Conservation (phyloP, 2,113 vertebrate genomes). For the Zosterops hypoxanthus region DNA sequence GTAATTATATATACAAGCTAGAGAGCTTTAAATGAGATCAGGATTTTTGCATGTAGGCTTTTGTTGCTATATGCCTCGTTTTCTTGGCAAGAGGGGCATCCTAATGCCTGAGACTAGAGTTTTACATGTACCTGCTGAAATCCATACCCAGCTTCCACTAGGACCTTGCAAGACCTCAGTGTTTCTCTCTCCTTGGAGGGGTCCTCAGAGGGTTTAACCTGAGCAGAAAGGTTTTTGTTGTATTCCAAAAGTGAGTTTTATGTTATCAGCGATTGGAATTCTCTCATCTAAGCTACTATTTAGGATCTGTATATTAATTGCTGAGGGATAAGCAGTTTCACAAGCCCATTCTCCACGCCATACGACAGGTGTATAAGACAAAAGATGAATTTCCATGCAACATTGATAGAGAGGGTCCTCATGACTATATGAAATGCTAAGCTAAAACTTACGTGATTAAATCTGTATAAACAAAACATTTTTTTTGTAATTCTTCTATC, state of each 20-base stretch:
- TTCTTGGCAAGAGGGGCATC: background rate
- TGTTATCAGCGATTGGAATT: background rate
- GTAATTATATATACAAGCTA: background rate
- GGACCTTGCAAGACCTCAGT: background rate
- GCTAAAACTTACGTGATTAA: background rate
- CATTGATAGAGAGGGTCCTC: background rate
- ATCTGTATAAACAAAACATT: background rate
- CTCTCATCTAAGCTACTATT: background rate
- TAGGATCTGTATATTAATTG: background rate
- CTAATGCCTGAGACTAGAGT: background rate
- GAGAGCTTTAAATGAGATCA: background rate
- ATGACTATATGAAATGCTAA: rapidly evolving
- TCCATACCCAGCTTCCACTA: background rate
- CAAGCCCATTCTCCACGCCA: background rate
- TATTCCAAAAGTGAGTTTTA: background rate
- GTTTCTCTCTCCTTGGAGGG: background rate
- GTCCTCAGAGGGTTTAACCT: background rate
- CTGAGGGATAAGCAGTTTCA: background rate
- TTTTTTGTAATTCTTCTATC: background rate
- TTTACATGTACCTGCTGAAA: background rate
- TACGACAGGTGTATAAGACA: background rate
- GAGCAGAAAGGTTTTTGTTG: background rate
- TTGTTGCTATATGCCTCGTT: background rate
- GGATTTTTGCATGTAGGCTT: background rate
- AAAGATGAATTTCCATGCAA: background rate